Percentiles rank a stretch among this genome's conserved stretches.
phyloP scores from a whole-genome alignment of 2,797 vertebrate species.

The Molossus alvarezi region DNA sequence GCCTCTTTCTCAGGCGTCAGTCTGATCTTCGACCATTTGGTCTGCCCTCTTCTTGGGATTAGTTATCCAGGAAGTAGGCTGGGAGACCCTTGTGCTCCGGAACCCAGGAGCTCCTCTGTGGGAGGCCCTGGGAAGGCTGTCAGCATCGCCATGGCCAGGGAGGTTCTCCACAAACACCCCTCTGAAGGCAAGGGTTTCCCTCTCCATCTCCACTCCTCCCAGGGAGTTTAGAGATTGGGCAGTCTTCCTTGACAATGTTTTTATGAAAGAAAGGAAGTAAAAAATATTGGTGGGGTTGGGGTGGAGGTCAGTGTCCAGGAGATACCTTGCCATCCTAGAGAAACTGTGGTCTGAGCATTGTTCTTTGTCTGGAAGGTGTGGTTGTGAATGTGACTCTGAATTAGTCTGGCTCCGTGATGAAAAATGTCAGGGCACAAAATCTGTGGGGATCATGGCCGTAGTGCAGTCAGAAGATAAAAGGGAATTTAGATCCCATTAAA shows the following conservation, averaged over 20 bases:
- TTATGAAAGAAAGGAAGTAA: conserved; percentile 22
- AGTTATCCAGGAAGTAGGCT: not conserved
- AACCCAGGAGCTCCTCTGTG: rapidly evolving
- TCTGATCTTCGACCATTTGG: not conserved
- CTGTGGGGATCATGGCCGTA: not conserved
- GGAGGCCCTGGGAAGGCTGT: not conserved
- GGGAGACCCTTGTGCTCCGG: not conserved
- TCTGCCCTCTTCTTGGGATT: not conserved
- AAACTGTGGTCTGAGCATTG: not conserved
- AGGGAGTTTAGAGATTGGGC: not conserved
- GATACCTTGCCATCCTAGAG: not conserved
- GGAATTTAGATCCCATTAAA: not conserved
- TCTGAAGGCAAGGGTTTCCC: not conserved
- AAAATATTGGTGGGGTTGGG: not conserved
- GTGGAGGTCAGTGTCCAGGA: not conserved
- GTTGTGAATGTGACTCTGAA: not conserved
- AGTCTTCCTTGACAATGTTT: not conserved
- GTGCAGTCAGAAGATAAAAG: not conserved
- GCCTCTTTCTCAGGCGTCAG: not conserved
- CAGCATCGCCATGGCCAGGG: not conserved
- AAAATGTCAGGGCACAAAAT: not conserved
- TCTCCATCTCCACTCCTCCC: not conserved
- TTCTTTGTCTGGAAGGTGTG: conserved; percentile 35
- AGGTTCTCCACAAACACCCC: not conserved
- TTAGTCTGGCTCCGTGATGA: not conserved